phyloP scores from a whole-genome alignment of 92 coral and sea anemone species.

The Porites lobata region DNA sequence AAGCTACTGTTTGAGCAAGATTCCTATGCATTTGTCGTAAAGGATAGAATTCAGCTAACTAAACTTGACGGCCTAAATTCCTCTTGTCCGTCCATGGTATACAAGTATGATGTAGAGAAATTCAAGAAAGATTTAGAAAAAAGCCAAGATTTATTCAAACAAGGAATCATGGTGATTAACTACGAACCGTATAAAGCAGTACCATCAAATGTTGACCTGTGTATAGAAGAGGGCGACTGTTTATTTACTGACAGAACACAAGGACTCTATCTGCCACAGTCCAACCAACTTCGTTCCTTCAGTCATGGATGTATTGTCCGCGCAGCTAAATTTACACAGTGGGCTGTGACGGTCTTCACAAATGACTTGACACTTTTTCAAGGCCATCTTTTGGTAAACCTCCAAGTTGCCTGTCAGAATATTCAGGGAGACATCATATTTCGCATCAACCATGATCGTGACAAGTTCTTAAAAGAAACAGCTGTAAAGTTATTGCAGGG shows the following conservation, averaged over 20 bases:
- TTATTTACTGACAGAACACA: not conserved
- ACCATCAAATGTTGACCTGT: constrained; percentile 13
- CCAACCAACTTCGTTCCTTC: constrained; percentile 5
- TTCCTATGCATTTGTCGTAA: constrained; percentile 11
- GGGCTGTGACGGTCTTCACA: not conserved
- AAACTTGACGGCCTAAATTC: not conserved
- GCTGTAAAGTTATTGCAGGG: not conserved
- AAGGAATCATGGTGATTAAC: not conserved
- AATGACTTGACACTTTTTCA: not conserved
- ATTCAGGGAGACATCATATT: not conserved
- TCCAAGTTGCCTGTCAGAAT: not conserved
- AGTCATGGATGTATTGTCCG: constrained; percentile 2
- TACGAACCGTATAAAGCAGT: not conserved
- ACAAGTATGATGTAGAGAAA: not conserved
- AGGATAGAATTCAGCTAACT: not conserved
- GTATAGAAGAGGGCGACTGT: not conserved
- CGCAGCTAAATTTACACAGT: not conserved
- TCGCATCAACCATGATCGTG: not conserved
- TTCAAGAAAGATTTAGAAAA: not conserved
- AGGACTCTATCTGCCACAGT: not conserved
- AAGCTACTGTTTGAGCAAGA: not conserved
- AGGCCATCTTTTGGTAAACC: not conserved
- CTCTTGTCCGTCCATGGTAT: not conserved
- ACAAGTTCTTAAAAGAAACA: not conserved
- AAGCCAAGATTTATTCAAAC: not conserved